Conservation (phyloP, 2,797 vertebrate genomes). For the Anguilla marmorata region DNA sequence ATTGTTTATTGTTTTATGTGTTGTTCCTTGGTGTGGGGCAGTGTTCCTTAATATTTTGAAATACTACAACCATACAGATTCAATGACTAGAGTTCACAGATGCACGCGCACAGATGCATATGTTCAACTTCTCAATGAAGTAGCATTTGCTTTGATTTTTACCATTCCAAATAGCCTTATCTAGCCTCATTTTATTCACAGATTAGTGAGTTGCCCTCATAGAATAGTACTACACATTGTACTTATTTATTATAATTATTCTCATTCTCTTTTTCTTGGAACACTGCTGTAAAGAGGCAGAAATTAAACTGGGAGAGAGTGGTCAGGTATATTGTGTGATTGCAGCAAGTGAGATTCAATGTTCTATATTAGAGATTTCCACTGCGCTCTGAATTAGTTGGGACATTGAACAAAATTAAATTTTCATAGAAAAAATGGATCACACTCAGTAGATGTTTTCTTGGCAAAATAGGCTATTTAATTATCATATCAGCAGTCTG, state of each 20-base stretch:
- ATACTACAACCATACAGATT: conserved; percentile 17
- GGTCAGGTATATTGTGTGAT: neutral
- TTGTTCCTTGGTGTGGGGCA: conserved; percentile 24
- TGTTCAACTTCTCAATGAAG: neutral
- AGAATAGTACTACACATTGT: neutral
- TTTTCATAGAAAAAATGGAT: no score
- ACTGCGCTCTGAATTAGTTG: neutral
- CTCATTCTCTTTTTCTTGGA: neutral
- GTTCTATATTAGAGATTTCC: neutral
- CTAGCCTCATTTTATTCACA: neutral
- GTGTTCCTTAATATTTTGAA: conserved; percentile 27
- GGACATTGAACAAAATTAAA: no score
- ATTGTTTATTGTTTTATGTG: conserved; percentile 12
- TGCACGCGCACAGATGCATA: neutral
- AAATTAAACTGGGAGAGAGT: neutral
- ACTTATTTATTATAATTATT: neutral
- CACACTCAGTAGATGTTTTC: no score
- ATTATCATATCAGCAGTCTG: no score
- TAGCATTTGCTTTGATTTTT: neutral
- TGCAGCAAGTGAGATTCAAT: neutral
- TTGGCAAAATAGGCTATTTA: no score
- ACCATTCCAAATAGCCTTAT: neutral
- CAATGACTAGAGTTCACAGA: neutral
- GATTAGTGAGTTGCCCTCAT: neutral
- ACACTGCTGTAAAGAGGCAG: neutral